A percentile compares a stretch with the other conserved stretches of the same genome.
These are phyloP conservation scores for Neopelma chrysocephalum DNA, from an alignment of 2,797 vertebrate genomes.

Conservation along the genomic window DNA sequence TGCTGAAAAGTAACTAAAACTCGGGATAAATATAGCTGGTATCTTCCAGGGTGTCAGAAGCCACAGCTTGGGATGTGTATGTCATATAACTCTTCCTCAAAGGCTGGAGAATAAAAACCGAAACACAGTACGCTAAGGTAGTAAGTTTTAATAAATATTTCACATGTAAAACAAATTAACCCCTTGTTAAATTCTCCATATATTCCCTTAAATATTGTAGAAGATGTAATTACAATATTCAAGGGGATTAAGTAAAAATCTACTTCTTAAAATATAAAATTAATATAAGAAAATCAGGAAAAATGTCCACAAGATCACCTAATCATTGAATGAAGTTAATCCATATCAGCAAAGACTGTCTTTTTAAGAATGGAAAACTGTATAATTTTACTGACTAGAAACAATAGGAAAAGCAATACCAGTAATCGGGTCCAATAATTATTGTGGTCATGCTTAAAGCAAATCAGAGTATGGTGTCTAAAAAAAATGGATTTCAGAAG, in stretches of 20 bases:
- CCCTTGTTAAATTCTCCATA: rapidly evolving
- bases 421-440: background rate
- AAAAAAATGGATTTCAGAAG: background rate
- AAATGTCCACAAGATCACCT: background rate
- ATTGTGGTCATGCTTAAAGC: background rate
- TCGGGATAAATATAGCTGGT: background rate
- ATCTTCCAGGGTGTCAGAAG: background rate
- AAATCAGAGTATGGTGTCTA: background rate
- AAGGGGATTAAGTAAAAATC: background rate
- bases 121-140: background rate
- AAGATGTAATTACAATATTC: background rate
- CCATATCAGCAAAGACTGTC: background rate
- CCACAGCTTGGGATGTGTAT: background rate
- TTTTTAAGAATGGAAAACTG: background rate
- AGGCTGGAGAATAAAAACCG: background rate
- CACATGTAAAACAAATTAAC: background rate
- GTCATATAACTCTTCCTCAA: background rate
- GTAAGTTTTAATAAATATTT: background rate
- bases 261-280: background rate
- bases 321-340: background rate
- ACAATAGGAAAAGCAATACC: background rate
- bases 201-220: background rate
- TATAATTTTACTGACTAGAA: background rate
- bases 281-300: background rate
- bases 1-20: background rate